Conservation (phyloP, 2,797 vertebrate species). For the Chiloscyllium punctatum region DNA sequence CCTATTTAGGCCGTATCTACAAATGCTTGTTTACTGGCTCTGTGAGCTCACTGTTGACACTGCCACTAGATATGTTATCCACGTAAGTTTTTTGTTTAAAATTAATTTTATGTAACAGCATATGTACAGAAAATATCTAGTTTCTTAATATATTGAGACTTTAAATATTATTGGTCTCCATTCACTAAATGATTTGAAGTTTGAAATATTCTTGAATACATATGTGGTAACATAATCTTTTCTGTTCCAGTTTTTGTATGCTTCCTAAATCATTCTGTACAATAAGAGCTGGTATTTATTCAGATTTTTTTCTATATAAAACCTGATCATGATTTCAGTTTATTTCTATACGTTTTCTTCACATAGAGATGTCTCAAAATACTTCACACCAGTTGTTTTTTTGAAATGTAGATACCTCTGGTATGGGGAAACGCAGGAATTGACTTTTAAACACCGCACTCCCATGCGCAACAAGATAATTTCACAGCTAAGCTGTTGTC, state of each 20-base stretch:
- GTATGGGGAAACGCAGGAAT: background rate
- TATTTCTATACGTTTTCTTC: background rate
- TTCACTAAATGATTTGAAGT: background rate
- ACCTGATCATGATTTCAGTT: background rate
- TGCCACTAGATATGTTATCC: conserved; percentile 94
- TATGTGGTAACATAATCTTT: background rate
- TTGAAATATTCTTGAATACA: background rate
- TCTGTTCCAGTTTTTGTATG: background rate
- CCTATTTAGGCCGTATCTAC: conserved; percentile 83
- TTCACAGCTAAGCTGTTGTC: background rate
- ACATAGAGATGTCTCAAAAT: background rate
- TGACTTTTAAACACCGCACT: background rate
- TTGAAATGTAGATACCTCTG: background rate
- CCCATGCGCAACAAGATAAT: background rate
- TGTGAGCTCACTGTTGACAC: conserved; percentile 92
- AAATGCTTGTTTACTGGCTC: conserved; percentile 99
- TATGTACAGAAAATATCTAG: background rate
- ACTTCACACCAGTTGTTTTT: background rate
- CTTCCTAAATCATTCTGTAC: background rate
- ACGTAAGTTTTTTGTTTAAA: conserved; percentile 72
- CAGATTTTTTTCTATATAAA: background rate
- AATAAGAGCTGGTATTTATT: background rate
- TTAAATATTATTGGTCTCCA: background rate
- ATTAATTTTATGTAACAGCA: background rate
- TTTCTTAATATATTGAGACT: background rate